Evolutionary conservation across 2,888 invertebrate species (phyloP), one percentile per base, ranked within the genome.

Genomic region (Perdita meconis): DNA sequence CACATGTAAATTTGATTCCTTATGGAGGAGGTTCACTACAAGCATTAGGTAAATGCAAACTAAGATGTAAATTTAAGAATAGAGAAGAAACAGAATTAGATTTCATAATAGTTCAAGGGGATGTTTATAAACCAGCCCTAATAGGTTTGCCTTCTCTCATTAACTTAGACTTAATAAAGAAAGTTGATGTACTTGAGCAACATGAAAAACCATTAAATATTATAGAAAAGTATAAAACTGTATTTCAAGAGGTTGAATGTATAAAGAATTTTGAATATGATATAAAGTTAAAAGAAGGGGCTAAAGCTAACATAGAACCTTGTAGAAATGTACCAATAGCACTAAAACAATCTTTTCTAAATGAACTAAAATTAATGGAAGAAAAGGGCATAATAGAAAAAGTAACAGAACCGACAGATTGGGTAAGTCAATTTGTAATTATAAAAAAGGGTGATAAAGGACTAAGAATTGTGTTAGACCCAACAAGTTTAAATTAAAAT

Each of bases 321-420:
- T 47, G 47, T 19, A 47, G 47, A 19, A 47, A 47, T 0, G 47
- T 47, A 12, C 47, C 47, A 0, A 47, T 47, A 19, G 22, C 16
- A 47, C 2, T 47, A 47, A 2, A 10, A 22, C 8, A 47, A 47
- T 19, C 22, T 0, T 3, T 47, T 2, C 16, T 19, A 47, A 19
- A 47, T 10, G 47, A 47, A 19, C 19, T 47, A 3, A 0, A 19
- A 3, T 19, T 10, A 10, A 47, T 47, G n/a, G 16, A 47, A 8
- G 8, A 47, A 10, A 1, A 10, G 10, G 19, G 19, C 0, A 10
- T 47, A n/a, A 47, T 47, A 47, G 47, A 47, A 47, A 47, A 19
- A 47, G 22, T 47, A 19, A 47, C 3, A 47, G 47, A 47, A 47
- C 47, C 47, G 8, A 19, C 47, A 47, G 16, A 47, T 16, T 47